Evolutionary conservation across 1,140 invertebrate genomes (phyloP).

Genomic region (Artemia franciscana): DNA sequence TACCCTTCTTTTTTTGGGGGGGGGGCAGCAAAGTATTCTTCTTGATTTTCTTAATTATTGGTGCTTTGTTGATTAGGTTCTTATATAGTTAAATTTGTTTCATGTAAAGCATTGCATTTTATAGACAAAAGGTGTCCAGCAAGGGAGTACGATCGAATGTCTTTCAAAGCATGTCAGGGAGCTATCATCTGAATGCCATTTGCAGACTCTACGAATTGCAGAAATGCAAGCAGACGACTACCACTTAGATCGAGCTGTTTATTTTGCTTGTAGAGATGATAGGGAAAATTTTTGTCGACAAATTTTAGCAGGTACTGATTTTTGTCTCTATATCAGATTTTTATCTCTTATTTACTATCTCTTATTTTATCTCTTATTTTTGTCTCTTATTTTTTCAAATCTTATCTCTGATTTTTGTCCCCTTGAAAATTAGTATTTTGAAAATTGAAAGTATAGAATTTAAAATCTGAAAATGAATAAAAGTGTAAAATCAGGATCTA

Average conservation of each 20-base stretch:
- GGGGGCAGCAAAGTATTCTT: too few relatives aligned
- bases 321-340: not conserved
- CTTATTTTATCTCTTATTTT: not conserved
- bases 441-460: too few relatives aligned
- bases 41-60: too few relatives aligned
- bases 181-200: conserved; percentile 36
- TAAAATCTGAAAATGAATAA: too few relatives aligned
- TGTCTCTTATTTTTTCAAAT: too few relatives aligned
- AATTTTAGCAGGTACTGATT: conserved; percentile 22
- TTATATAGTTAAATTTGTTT: too few relatives aligned
- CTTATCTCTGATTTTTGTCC: conserved; percentile 31
- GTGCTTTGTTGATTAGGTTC: too few relatives aligned
- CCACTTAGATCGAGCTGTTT: conserved; percentile 68
- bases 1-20: too few relatives aligned
- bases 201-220: conserved; percentile 53
- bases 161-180: conserved; percentile 36
- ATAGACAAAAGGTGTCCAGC: conserved; percentile 35
- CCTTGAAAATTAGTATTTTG: too few relatives aligned
- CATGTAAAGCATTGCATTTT: too few relatives aligned
- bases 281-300: conserved; percentile 33
- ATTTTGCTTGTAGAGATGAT: conserved; percentile 67
- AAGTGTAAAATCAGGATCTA: too few relatives aligned
- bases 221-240: conserved; percentile 80
- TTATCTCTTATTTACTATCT: not conserved
- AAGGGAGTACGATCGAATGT: conserved; percentile 63